Percentiles rank a stretch among this genome's conserved stretches.
Evolutionary conservation across 2,888 invertebrate genomes (phyloP).

Genomic region (Volucella zonaria): DNA sequence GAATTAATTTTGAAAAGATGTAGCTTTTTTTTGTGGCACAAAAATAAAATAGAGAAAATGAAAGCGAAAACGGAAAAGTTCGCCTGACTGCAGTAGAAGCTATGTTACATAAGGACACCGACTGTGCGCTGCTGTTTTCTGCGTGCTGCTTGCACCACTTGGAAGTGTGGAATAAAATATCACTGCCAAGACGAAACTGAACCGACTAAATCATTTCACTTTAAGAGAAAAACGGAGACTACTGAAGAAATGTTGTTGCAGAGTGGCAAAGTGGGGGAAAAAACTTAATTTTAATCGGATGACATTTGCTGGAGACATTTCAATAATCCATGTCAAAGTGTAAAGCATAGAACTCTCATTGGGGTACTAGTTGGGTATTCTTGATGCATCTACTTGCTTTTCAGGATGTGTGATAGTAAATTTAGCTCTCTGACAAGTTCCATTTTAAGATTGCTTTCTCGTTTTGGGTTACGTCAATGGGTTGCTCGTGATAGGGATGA

Average conservation of each 20-base stretch:
- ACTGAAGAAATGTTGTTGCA: no score
- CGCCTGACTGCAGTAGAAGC: slow-evolving; percentile 5
- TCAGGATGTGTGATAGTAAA: slow-evolving; percentile 11
- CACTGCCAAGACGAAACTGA: slow-evolving; percentile 23
- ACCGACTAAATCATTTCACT: slow-evolving; percentile 63
- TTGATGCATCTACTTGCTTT: background rate
- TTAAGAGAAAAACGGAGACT: slow-evolving; percentile 20
- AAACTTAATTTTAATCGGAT: slow-evolving; percentile 46
- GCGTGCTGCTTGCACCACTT: background rate
- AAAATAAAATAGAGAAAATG: slow-evolving; percentile 8
- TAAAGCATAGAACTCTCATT: slow-evolving; percentile 46
- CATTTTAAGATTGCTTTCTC: background rate
- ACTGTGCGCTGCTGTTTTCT: slow-evolving; percentile 37
- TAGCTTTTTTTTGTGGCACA: background rate
- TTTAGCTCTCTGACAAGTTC: slow-evolving; percentile 17
- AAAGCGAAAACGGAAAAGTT: slow-evolving; percentile 24
- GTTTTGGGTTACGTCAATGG: no score
- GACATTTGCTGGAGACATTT: slow-evolving; percentile 58
- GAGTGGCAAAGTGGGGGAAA: background rate
- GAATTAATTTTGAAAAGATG: slow-evolving; percentile 68
- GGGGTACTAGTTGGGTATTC: slow-evolving; percentile 15
- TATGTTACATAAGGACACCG: slow-evolving; percentile 20
- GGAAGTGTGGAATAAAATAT: slow-evolving; percentile 15
- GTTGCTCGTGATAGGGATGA: no score
- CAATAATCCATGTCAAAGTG: slow-evolving; percentile 60